Evolutionary conservation across 2,113 vertebrate genomes (phyloP).

Genomic region (Oceanodroma tethys): DNA sequence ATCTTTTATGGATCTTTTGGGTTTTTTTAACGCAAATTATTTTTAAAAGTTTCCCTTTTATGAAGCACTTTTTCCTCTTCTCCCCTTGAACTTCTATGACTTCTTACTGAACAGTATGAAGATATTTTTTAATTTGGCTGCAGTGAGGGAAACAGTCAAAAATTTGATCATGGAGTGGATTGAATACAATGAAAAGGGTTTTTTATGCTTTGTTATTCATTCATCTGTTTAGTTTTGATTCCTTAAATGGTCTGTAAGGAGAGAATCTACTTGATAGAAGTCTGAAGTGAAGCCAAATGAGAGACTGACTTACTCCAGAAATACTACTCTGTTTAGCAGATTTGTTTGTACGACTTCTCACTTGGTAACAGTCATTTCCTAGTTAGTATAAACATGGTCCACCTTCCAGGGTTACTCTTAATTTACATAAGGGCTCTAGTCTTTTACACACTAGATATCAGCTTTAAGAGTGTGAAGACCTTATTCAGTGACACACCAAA

Average conservation of each 20-base stretch:
- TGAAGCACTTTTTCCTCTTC: not conserved
- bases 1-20: not conserved
- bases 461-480: not conserved
- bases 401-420: not conserved
- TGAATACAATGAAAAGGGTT: not conserved
- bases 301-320: not conserved
- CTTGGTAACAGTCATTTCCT: conserved; percentile 16
- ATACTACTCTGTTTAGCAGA: not conserved
- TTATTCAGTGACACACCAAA: not conserved
- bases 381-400: not conserved
- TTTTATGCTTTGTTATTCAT: not conserved
- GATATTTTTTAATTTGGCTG: not conserved
- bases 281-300: conserved; percentile 25
- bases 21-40: not conserved
- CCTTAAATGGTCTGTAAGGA: not conserved
- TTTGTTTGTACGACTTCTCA: conserved; percentile 1
- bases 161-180: not conserved
- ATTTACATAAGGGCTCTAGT: not conserved
- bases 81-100: not conserved
- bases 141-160: not conserved
- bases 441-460: not conserved
- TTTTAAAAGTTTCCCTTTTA: not conserved
- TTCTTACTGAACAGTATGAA: not conserved
- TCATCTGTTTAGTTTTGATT: not conserved
- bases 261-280: not conserved